Evolutionary conservation across 2,113 vertebrate species (phyloP).

Genomic region (Scopus umbretta): DNA sequence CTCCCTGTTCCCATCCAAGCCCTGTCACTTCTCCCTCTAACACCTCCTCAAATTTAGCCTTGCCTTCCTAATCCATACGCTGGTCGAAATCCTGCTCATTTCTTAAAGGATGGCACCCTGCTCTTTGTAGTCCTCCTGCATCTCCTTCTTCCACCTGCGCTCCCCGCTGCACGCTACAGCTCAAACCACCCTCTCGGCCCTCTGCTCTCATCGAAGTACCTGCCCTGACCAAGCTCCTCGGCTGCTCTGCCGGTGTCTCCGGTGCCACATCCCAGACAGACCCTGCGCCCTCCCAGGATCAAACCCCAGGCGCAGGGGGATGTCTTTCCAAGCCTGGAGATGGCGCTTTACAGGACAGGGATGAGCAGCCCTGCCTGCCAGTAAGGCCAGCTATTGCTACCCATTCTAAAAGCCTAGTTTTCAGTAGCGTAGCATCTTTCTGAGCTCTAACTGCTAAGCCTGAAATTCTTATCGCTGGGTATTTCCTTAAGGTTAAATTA

Average conservation of each 20-base stretch:
- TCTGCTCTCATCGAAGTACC: neutral
- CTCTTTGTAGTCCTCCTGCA: neutral
- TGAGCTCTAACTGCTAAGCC: neutral
- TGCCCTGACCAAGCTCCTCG: neutral
- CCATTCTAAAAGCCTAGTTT: neutral
- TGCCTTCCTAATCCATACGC: neutral
- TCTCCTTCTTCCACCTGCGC: neutral
- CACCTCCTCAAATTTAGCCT: neutral
- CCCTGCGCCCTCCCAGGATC: neutral
- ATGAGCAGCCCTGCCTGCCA: neutral
- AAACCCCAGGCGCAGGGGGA: neutral
- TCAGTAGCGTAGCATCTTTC: neutral
- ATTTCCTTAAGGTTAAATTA: neutral
- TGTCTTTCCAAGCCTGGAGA: neutral
- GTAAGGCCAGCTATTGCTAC: neutral
- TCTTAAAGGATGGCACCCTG: neutral
- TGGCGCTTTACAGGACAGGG: neutral
- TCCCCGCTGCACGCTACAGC: neutral
- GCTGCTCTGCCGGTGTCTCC: neutral
- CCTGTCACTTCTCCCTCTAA: neutral
- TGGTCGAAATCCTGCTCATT: neutral
- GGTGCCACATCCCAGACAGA: neutral
- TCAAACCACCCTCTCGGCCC: neutral
- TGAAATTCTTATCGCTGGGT: neutral
- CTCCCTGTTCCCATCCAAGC: neutral